phyloP scores from a whole-genome alignment of 2,113 vertebrate genomes.

The Ellobius talpinus region DNA sequence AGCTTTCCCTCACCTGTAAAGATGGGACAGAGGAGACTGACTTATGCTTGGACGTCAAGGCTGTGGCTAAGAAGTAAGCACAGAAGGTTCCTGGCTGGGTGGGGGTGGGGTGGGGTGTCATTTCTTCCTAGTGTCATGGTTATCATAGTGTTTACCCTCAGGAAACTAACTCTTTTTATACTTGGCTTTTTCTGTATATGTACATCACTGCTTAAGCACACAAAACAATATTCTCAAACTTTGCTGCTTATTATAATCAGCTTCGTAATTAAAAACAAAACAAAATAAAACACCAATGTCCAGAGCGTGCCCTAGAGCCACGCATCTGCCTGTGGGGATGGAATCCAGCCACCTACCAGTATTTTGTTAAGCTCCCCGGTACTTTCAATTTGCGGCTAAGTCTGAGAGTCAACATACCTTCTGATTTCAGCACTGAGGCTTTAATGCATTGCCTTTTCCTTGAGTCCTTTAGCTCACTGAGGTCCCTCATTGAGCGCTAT shows the following conservation, averaged over 20 bases:
- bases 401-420: constrained; percentile 36
- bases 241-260: neutral
- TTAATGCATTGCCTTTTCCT: neutral
- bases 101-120: fast-evolving
- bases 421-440: neutral
- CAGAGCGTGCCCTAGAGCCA: neutral
- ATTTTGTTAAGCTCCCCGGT: constrained; percentile 14
- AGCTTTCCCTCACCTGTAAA: neutral
- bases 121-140: neutral
- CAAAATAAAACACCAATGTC: neutral
- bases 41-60: neutral
- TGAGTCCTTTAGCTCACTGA: neutral
- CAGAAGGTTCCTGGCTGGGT: neutral
- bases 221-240: neutral
- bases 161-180: neutral
- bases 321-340: neutral
- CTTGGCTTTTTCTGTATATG: neutral
- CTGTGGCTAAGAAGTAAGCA: too few relatives aligned
- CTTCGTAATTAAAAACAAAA: neutral
- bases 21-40: neutral
- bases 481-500: neutral
- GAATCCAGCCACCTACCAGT: neutral
- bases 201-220: neutral
- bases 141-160: neutral
- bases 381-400: neutral